phyloP scores from a whole-genome alignment of 2,797 vertebrate genomes.

The Gallinago stenura region DNA sequence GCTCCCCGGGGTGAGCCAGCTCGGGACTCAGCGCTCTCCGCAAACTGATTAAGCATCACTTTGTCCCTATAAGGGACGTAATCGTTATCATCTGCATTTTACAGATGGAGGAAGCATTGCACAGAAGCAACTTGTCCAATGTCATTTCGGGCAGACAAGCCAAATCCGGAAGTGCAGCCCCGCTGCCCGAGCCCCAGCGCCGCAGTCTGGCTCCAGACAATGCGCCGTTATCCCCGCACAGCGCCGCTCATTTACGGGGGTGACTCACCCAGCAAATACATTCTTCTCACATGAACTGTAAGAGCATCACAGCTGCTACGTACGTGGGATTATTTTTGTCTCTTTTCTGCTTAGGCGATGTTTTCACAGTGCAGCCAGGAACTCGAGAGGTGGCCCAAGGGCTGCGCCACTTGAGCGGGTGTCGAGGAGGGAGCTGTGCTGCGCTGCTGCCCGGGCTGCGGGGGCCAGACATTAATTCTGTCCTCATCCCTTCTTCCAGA shows the following conservation, averaged over 20 bases:
- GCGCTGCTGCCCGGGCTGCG: not conserved
- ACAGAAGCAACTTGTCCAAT: not conserved
- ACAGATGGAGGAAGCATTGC: not conserved
- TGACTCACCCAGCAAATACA: conserved; percentile 8
- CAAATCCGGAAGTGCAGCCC: not conserved
- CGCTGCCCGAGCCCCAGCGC: not conserved
- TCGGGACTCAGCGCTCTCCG: fast-evolving
- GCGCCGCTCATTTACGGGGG: not conserved
- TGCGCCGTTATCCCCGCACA: not conserved
- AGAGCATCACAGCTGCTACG: not conserved
- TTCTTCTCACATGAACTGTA: not conserved
- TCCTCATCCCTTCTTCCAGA: not conserved
- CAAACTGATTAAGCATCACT: not conserved
- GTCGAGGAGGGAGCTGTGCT: not conserved
- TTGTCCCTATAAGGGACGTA: not conserved
- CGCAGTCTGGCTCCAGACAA: not conserved
- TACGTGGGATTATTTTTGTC: not conserved
- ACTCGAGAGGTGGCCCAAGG: not conserved
- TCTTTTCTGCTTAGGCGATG: not conserved
- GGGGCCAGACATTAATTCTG: not conserved
- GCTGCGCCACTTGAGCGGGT: not conserved
- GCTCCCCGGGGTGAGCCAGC: not conserved
- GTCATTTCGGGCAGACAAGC: not conserved
- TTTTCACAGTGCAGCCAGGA: not conserved
- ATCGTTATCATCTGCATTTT: not conserved